Evolutionary conservation across 2,113 vertebrate species (phyloP).

Genomic region (Coturnix japonica): DNA sequence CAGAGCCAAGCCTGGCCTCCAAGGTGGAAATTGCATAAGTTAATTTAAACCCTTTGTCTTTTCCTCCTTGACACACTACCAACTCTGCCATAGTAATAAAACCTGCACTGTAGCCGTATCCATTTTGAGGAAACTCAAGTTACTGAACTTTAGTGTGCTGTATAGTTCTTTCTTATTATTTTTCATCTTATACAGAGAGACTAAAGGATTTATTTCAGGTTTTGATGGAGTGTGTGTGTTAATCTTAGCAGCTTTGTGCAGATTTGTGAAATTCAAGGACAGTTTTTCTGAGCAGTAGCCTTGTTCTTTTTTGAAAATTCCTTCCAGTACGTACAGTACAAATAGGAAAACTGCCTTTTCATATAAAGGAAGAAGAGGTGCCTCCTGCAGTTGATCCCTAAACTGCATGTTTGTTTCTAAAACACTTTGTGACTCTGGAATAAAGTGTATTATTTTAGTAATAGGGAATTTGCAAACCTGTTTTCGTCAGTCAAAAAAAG

Average conservation of each 20-base stretch:
- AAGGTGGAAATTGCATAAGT: slow-evolving; percentile 54
- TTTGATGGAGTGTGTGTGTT: not conserved
- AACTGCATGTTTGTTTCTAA: not conserved
- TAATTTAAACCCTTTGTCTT: slow-evolving; percentile 47
- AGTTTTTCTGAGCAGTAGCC: not conserved
- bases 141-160: not conserved
- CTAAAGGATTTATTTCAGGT: not conserved
- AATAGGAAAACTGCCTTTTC: not conserved
- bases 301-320: not conserved
- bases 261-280: not conserved
- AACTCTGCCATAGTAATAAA: not conserved
- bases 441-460: not conserved
- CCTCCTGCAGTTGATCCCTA: not conserved
- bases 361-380: not conserved
- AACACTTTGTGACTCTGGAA: not conserved
- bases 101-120: not conserved
- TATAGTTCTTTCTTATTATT: not conserved
- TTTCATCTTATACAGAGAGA: not conserved
- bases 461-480: not conserved
- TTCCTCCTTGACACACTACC: not conserved
- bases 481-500: not conserved
- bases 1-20: slow-evolving; percentile 28
- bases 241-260: not conserved
- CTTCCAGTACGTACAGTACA: not conserved
- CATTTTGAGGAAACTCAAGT: not conserved